Conservation (phyloP, 1,140 invertebrate genomes). For the Ceratosolen solmsi region DNA sequence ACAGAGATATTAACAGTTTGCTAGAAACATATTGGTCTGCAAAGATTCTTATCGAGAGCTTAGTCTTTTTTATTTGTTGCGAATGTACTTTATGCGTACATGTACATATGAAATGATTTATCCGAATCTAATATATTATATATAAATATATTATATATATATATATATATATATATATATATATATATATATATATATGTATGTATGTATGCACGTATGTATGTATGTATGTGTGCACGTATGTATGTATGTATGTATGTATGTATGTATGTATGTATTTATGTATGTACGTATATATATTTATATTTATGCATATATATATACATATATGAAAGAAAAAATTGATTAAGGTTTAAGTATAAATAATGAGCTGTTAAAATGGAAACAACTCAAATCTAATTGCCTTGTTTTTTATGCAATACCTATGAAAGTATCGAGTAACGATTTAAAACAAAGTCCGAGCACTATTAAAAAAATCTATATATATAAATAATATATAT, state of each 20-base stretch:
- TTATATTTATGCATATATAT: constrained; percentile 33
- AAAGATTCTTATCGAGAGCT: constrained; percentile 66
- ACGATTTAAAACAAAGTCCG: constrained; percentile 63
- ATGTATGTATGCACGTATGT: neutral
- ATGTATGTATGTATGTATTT: neutral
- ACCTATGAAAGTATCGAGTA: constrained; percentile 69
- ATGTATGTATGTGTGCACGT: neutral
- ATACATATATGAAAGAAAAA: constrained; percentile 49
- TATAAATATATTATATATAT: constrained; percentile 52
- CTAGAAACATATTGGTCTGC: constrained; percentile 43
- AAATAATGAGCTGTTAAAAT: constrained; percentile 61
- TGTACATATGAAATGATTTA: constrained; percentile 61
- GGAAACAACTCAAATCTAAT: constrained; percentile 67
- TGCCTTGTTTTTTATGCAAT: constrained; percentile 73
- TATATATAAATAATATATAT: constrained; percentile 51
- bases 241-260: neutral
- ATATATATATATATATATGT: constrained; percentile 40
- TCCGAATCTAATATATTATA: constrained; percentile 62
- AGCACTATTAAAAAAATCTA: constrained; percentile 61
- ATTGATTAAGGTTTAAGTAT: constrained; percentile 65
- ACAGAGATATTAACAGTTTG: constrained; percentile 4
- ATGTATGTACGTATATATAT: neutral
- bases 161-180: constrained; percentile 37
- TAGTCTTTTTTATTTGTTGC: constrained; percentile 69
- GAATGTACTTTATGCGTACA: constrained; percentile 61